Evolutionary conservation across 2,797 vertebrate species (phyloP), one percentile per base, ranked within the genome.

Genomic region (Acrossocheilus wenchowensis): DNA sequence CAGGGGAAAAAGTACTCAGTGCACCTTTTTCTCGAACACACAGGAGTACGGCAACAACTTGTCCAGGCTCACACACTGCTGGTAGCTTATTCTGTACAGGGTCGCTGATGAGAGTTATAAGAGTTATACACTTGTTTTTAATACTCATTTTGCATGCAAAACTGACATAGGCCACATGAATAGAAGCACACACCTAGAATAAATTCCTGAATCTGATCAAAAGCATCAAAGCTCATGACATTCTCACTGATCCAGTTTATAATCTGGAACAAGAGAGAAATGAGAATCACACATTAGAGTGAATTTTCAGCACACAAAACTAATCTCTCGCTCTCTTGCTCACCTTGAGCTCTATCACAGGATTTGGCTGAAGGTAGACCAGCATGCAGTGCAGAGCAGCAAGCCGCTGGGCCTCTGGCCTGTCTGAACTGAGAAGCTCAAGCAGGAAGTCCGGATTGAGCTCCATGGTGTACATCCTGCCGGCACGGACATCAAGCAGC

Each of bases 161-260:
- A 81, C 48, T 77, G 41, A 71, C 14, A 87, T 12, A 43, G 36
- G 1, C 52, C 43, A 19, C 62, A 62, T 11, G 7, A 74, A 73
- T 5, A 64, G 48, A 69, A 66, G 34, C 45, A 89, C 97, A 93
- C 94, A 99, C 98, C 98, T 73, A 98, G 93, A 89, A 99, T 95
- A 93, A 99, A 98, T 94, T 99, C 98, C 92, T 99, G 98, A 91
- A 98, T 96, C 84, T 96, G 97, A 94, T 99, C 97, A 92, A 98
- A 98, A 84, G 94, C 96, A 81, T 95, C 92, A 34, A 96, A 97
- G 11, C 94, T 87, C 88, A 95, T 96, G 83, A 94, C 54, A 75
- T 96, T 96, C 92, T 97, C 97, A 89, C 95, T 97, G 92, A 99
- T 95, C 97, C 98, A 99, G 11, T 93, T 94, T 86, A 98, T 96